Base-by-base conservation (phyloP, 53 echinoderm and acorn worm genomes). In the Mesocentrotus franciscanus region DNA sequence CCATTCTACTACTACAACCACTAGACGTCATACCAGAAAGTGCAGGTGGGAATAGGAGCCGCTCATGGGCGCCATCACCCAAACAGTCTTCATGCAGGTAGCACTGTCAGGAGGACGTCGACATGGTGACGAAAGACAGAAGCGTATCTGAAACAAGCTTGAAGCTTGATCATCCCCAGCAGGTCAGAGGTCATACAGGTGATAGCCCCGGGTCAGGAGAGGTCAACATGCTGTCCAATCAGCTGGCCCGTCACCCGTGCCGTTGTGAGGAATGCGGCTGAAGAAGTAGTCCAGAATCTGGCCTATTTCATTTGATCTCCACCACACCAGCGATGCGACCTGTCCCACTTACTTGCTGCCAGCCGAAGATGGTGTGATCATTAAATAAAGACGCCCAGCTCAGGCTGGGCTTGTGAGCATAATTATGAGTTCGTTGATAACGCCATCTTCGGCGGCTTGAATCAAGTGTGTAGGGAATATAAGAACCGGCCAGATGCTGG, bases 241-340 rank as follows among this genome's bases (percentile, higher is more conserved):
- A 79, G 93, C 83, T 93, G 0, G 93, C 83, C 16, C 14, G n/a
- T n/a, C n/a, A n/a, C 83, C 16, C 14, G 61, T 60, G 33, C 93
- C 22, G 93, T 81, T 10, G 93, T 93, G 7, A 93, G 79, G 32
- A 60, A 34, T 60, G 61, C 93, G 30, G 93, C 93, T 17, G n/a
- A n/a, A n/a, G n/a, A n/a, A n/a, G n/a, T n/a, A n/a, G n/a, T n/a
- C n/a, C n/a, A n/a, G n/a, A n/a, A n/a, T n/a, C n/a, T n/a, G n/a
- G n/a, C n/a, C n/a, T n/a, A n/a, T n/a, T n/a, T n/a, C n/a, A n/a
- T n/a, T n/a, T n/a, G n/a, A n/a, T n/a, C n/a, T n/a, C n/a, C n/a
- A n/a, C n/a, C n/a, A n/a, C n/a, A n/a, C n/a, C n/a, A n/a, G n/a
- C n/a, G n/a, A n/a, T n/a, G n/a, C n/a, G n/a, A n/a, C n/a, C n/a